Evolutionary conservation across 2,888 invertebrate genomes (phyloP).

Genomic region (Fissipunctia ypsillon): DNA sequence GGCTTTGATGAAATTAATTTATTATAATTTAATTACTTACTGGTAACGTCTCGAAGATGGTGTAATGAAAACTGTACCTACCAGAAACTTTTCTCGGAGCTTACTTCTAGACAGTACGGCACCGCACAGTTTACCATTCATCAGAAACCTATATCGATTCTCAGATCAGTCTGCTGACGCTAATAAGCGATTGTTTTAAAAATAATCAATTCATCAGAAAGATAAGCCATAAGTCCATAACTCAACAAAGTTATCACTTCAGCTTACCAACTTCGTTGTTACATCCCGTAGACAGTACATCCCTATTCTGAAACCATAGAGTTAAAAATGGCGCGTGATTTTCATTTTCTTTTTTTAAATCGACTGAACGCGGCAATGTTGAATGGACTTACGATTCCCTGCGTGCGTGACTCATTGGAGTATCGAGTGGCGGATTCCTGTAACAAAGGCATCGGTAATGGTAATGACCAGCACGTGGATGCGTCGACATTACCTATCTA

Average conservation of each 20-base stretch:
- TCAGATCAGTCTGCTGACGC: slow-evolving; percentile 50
- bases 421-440: slow-evolving; percentile 67
- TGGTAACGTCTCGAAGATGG: background rate
- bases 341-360: slow-evolving; percentile 20
- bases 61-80: slow-evolving; percentile 7
- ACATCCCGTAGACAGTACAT: no score
- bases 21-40: no score
- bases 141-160: slow-evolving; percentile 59
- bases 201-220: slow-evolving; percentile 53
- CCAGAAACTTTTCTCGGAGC: slow-evolving; percentile 22
- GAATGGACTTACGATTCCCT: slow-evolving; percentile 36
- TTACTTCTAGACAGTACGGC: slow-evolving; percentile 64
- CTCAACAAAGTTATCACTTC: slow-evolving; percentile 38
- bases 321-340: slow-evolving; percentile 34
- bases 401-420: slow-evolving; percentile 60
- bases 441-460: slow-evolving; percentile 53
- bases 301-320: slow-evolving; percentile 32
- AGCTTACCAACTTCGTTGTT: background rate
- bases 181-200: slow-evolving; percentile 63
- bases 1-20: background rate
- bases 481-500: slow-evolving; percentile 44
- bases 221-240: slow-evolving; percentile 4
- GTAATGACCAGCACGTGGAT: slow-evolving; percentile 66
- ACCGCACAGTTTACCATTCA: slow-evolving; percentile 48
- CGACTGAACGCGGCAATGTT: slow-evolving; percentile 23